A percentile compares a stretch with the other conserved stretches of the same genome.
Evolutionary conservation across 2,888 invertebrate species (phyloP).

Genomic region (Ormyrus labotus): DNA sequence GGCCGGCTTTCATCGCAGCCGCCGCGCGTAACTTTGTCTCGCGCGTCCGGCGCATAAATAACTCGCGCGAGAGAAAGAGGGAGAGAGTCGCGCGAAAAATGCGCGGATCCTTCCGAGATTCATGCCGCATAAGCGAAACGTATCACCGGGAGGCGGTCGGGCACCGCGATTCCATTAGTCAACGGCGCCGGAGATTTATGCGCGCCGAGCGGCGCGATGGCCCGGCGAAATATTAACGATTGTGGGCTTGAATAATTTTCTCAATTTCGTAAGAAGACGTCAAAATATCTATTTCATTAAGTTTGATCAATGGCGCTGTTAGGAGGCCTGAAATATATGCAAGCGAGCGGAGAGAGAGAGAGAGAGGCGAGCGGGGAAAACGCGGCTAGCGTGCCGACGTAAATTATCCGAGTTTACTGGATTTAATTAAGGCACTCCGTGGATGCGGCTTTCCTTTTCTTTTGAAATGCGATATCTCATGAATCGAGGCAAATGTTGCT

Average conservation of each 20-base stretch:
- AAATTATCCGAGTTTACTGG: slow-evolving; percentile 4
- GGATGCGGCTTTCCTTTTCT: no score
- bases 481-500: no score
- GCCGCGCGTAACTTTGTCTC: slow-evolving; percentile 59
- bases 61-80: slow-evolving; percentile 57
- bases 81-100: neutral
- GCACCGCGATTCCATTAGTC: slow-evolving; percentile 70
- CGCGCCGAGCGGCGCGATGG: slow-evolving; percentile 5
- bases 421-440: no score
- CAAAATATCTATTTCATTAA: slow-evolving; percentile 51
- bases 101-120: slow-evolving; percentile 41
- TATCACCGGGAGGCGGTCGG: slow-evolving; percentile 67
- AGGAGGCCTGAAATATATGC: neutral
- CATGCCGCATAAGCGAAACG: slow-evolving; percentile 57
- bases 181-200: slow-evolving; percentile 60
- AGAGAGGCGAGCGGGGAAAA: no score
- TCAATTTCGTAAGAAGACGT: slow-evolving; percentile 45
- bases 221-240: slow-evolving; percentile 30
- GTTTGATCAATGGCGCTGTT: slow-evolving; percentile 21
- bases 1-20: slow-evolving; percentile 70
- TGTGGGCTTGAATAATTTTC: slow-evolving; percentile 43
- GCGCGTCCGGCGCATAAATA: slow-evolving; percentile 66
- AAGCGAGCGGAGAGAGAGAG: no score
- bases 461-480: no score
- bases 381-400: neutral